These are phyloP conservation scores for Drosophila yakuba DNA, from an alignment of 1,140 invertebrate genomes.

Conservation along the genomic window DNA sequence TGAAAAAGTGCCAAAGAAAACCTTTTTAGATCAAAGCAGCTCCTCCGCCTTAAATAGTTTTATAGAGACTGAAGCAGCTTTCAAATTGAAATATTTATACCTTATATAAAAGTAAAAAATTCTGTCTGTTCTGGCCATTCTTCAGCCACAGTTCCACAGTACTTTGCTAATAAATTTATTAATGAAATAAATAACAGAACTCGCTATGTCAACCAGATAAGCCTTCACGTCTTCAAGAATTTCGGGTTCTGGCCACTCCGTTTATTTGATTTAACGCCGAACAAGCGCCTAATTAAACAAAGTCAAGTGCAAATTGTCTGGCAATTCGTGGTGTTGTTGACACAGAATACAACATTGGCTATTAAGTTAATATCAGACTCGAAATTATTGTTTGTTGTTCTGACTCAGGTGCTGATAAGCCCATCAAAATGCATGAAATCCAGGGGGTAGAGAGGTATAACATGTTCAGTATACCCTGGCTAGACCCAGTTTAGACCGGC, in stretches of 20 bases:
- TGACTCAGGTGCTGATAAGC: conserved; percentile 40
- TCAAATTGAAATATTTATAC: neutral
- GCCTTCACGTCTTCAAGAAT: neutral
- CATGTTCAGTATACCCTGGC: conserved; percentile 19
- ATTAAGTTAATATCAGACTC: conserved; percentile 41
- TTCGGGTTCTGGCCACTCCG: neutral
- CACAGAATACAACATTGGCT: conserved; percentile 16
- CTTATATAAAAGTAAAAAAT: neutral
- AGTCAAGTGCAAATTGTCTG: conserved; percentile 43
- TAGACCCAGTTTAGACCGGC: conserved; percentile 62
- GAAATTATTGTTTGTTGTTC: conserved; percentile 30
- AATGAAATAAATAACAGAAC: neutral
- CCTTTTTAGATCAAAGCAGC: too few relatives aligned
- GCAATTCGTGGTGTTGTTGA: conserved; percentile 21
- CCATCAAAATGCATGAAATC: conserved; percentile 6
- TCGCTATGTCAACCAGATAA: conserved; percentile 8
- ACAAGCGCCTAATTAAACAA: conserved; percentile 32
- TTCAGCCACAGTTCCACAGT: neutral
- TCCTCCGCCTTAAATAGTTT: too few relatives aligned
- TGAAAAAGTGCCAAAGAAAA: too few relatives aligned
- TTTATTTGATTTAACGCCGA: conserved; percentile 31
- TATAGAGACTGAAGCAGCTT: too few relatives aligned
- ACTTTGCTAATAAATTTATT: conserved; percentile 13
- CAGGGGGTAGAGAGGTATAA: neutral
- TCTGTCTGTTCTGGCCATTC: neutral